Percentiles rank a stretch among this genome's conserved stretches.
phyloP scores from a whole-genome alignment of 2,113 vertebrate species.

The Saccopteryx bilineata region DNA sequence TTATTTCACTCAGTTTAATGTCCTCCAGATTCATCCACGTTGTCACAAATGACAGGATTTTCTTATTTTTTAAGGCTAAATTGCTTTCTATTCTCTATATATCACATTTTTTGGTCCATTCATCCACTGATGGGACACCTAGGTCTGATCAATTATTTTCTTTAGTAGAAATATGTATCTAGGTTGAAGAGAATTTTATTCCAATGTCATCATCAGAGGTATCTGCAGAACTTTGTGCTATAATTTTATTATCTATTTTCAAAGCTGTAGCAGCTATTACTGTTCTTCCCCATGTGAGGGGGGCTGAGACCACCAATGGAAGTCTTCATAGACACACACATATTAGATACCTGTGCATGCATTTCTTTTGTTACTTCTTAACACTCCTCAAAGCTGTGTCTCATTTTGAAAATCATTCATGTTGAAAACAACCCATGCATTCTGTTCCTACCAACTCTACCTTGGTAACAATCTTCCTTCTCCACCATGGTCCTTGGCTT shows the following conservation, averaged over 20 bases:
- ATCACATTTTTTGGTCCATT: neutral
- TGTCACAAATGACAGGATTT: neutral
- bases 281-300: no score
- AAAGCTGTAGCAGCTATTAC: neutral
- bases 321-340: neutral
- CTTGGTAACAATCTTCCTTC: neutral
- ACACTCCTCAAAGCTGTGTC: neutral
- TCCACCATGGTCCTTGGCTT: neutral
- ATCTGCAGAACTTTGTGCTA: neutral
- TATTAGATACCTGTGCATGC: neutral
- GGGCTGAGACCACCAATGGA: neutral
- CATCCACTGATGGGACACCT: neutral
- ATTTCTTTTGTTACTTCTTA: neutral
- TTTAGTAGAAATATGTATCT: neutral
- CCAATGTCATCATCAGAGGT: neutral
- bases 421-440: neutral
- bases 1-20: neutral
- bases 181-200: neutral
- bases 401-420: neutral
- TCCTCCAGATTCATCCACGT: neutral
- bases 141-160: neutral
- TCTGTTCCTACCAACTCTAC: neutral
- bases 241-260: neutral
- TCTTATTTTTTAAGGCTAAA: neutral
- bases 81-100: neutral